Evolutionary conservation across 2,113 vertebrate species (phyloP).

Genomic region (Mastomys natalensis): DNA sequence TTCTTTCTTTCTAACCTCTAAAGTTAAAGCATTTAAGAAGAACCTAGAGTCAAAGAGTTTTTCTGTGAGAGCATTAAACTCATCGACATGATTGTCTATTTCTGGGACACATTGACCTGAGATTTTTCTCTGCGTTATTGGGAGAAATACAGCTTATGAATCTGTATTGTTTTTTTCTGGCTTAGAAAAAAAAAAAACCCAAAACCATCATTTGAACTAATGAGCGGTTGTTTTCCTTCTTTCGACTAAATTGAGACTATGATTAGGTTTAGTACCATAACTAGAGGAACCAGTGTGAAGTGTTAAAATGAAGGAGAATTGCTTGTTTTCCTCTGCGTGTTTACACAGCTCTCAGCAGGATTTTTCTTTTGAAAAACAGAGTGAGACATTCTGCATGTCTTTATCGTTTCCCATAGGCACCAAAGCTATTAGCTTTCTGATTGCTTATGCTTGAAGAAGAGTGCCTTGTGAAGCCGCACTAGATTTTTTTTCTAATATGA

Average conservation of each 20-base stretch:
- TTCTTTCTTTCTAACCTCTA: not conserved
- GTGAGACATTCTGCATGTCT: not conserved
- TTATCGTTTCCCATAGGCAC: slow-evolving; percentile 53
- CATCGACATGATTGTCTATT: not conserved
- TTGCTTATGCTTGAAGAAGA: slow-evolving; percentile 30
- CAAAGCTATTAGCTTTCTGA: slow-evolving; percentile 36
- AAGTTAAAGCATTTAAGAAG: not conserved
- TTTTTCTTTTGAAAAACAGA: slow-evolving; percentile 53
- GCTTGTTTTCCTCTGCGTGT: slow-evolving; percentile 47
- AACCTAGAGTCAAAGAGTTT: not conserved
- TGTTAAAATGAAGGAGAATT: slow-evolving; percentile 55
- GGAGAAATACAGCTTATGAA: not conserved
- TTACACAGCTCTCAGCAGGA: slow-evolving; percentile 56
- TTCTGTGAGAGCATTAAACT: not conserved
- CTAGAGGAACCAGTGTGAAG: not conserved
- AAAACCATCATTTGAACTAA: not conserved
- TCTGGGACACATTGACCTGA: slow-evolving; percentile 42
- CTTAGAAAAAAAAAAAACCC: not conserved
- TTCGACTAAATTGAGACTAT: slow-evolving; percentile 26
- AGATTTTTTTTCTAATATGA: not conserved
- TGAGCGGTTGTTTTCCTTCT: slow-evolving; percentile 28
- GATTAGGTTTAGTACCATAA: slow-evolving; percentile 56
- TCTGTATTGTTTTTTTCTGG: slow-evolving; percentile 23
- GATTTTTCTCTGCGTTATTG: not conserved
- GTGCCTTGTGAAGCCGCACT: slow-evolving; percentile 25